phyloP scores from a whole-genome alignment of 2,113 vertebrate genomes.

The Heptranchias perlo region DNA sequence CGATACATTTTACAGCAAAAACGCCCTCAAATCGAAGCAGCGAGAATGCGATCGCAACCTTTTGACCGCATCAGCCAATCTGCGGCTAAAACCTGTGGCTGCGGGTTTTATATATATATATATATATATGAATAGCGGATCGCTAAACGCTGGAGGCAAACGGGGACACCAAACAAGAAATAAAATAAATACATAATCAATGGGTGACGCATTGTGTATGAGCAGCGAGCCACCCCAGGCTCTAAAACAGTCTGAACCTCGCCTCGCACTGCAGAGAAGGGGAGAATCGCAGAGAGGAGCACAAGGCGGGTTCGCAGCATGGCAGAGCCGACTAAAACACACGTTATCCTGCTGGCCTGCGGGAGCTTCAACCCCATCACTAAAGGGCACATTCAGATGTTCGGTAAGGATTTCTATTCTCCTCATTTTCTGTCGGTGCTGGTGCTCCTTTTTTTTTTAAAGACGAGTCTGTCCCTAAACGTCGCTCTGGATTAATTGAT shows the following conservation, averaged over 20 bases:
- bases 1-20: background rate
- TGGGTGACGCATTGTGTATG: slow-evolving; percentile 52
- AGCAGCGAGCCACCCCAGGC: slow-evolving; percentile 52
- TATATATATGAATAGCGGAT: background rate
- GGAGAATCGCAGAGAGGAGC: slow-evolving; percentile 39
- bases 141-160: background rate
- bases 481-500: background rate
- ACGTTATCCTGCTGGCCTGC: slow-evolving; percentile 90
- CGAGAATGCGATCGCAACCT: background rate
- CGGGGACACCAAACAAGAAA: slow-evolving; percentile 11
- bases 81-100: background rate
- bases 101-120: background rate
- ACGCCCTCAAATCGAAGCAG: background rate
- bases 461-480: background rate
- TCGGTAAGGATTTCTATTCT: slow-evolving; percentile 67
- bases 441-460: background rate
- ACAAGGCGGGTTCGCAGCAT: slow-evolving; percentile 54
- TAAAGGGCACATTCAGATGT: slow-evolving; percentile 95
- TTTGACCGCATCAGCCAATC: background rate
- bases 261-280: slow-evolving; percentile 59
- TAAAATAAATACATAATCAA: background rate
- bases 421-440: background rate
- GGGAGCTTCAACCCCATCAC: slow-evolving; percentile 97
- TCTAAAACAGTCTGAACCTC: slow-evolving; percentile 58
- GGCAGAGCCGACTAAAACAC: slow-evolving; percentile 83